Base-by-base conservation (phyloP, 2,113 vertebrate species). In the Oncorhynchus tshawytscha region DNA sequence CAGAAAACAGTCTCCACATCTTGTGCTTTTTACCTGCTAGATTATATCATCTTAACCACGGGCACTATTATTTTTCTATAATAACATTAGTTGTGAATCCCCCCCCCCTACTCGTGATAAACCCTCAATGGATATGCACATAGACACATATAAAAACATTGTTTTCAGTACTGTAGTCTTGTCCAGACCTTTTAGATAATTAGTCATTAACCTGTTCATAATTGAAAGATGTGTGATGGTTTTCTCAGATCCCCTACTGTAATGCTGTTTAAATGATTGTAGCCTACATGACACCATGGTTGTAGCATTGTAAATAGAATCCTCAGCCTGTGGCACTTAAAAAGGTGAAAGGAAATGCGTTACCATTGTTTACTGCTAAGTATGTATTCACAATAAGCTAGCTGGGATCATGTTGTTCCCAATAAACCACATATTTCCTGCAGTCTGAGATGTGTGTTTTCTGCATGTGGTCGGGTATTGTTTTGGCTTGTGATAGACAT, bases 251-350 rank as follows among this genome's bases (percentile, higher is more conserved):
- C 78, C 79, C 87, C 51, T 45, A 25, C 81, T 89, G 88, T 90
- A 13, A 70, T 18, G 25, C 68, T 70, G 86, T 86, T 88, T 90
- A 82, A 89, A 88, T 88, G 91, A 92, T 91, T 92, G 91, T 92
- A 54, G 16, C 15, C 16, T 5, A 89, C n/a, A 9, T 9, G 84
- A 85, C 89, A 90, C 88, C 77, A 82, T 86, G 87, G 88, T 92
- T 90, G 86, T 92, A 86, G 84, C 85, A 84, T 92, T 84, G 90
- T 90, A 85, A 87, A 88, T 92, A 91, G 91, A 91, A 85, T 89
- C 84, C 72, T 88, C 89, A 89, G 88, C 84, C 68, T 90, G 89
- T 92, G 91, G 91, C 91, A 92, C 91, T 92, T 92, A 90, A 83
- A 83, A 82, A 89, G 84, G 89, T 91, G 88, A 87, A 82, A 54